Conservation (phyloP, 2,888 invertebrate genomes). For the Helobdella robusta region DNA sequence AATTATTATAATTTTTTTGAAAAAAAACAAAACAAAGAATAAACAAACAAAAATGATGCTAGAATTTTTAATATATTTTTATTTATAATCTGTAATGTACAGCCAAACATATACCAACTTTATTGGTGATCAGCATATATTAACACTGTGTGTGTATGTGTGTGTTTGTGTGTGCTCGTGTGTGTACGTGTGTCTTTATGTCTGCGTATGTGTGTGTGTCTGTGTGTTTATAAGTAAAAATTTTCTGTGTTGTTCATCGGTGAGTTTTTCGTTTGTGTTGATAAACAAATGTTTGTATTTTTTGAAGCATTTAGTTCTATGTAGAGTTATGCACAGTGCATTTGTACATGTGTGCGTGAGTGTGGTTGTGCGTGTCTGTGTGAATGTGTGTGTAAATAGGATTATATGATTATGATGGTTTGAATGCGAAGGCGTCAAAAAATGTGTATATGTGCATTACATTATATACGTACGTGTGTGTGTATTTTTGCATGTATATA, state of each 20-base stretch:
- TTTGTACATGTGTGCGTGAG: conserved; percentile 11
- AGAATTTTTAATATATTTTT: no score
- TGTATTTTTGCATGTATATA: conserved; percentile 14
- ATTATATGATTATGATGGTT: conserved; percentile 3
- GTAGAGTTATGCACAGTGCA: background rate
- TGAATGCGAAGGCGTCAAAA: background rate
- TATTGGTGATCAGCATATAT: no score
- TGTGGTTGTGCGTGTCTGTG: conserved; percentile 14
- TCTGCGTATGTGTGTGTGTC: background rate
- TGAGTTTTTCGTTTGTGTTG: no score
- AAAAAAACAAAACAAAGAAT: no score
- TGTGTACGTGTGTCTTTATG: background rate
- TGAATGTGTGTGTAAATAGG: conserved; percentile 11
- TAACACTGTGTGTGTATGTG: background rate
- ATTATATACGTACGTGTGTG: conserved; percentile 11
- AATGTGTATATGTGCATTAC: conserved; percentile 8
- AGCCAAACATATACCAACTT: no score
- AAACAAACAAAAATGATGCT: no score
- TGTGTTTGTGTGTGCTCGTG: no score
- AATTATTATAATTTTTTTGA: no score
- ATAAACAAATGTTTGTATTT: background rate
- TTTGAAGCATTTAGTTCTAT: background rate
- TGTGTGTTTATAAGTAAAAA: background rate
- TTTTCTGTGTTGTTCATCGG: background rate
- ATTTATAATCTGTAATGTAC: no score